Evolutionary conservation across 2,113 vertebrate genomes (phyloP), one percentile per base, ranked within the genome.

Genomic region (Marmota monax): DNA sequence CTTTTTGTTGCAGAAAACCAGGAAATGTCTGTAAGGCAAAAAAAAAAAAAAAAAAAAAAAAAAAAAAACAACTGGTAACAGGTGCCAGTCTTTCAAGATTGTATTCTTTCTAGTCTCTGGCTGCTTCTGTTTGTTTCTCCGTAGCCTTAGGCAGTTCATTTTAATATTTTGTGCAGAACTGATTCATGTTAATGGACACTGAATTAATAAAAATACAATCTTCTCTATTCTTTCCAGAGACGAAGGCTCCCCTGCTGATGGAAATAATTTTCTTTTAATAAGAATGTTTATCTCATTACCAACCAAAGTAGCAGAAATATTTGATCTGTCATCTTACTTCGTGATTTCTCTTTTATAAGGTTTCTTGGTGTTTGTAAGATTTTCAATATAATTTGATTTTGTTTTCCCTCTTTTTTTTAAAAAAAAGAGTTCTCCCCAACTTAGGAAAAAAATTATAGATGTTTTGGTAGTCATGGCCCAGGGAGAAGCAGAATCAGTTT

Each of bases 261-360:
- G 90, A 61, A 82, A 48, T 82, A 69, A 78, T 90, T 96, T 95
- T 69, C 45, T 87, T 85, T 94, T 53, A 92, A 72, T 84, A 87
- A 63, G 45, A 94, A 84, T 93, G 65, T 78, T 88, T 78, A 87
- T 58, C 20, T 37, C 70, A 84, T 79, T 77, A 73, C 16, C 7
- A 82, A 39, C 56, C 29, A 79, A 87, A 92, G n/a, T 92, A 92
- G 76, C 32, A 90, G 70, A 83, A 94, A 85, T 91, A 85, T 73
- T 65, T 88, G 37, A 84, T 94, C 18, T 85, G 13, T 74, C 27
- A 84, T 39, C 11, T 65, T 92, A 61, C 72, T 82, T 95, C n/a
- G 82, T 22, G 6, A 80, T 85, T 80, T 83, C 7, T 91, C 20
- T 83, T 88, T 93, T 18, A 37, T 39, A 89, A 20, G 18, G 13